These are phyloP conservation scores for Phycodurus eques DNA, from an alignment of 2,113 vertebrate genomes.

Conservation along the genomic window DNA sequence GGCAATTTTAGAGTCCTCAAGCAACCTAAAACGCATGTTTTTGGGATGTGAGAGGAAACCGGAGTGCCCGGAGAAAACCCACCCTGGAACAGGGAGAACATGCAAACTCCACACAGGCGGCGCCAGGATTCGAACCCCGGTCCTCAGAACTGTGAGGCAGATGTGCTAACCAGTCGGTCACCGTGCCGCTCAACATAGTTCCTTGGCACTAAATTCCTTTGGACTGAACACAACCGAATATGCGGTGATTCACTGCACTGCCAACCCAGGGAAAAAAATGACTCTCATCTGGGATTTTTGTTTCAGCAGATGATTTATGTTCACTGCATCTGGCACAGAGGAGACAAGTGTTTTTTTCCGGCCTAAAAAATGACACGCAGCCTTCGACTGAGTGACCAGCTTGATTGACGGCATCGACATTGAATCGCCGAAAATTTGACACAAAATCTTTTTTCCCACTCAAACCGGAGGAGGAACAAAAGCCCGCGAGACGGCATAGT, in stretches of 20 bases:
- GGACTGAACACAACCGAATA: neutral
- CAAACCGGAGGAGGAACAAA: neutral
- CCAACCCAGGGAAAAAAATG: too few species aligned
- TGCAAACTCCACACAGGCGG: too few species aligned
- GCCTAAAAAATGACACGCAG: neutral
- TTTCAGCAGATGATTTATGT: neutral
- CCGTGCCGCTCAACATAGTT: too few species aligned
- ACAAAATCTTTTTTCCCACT: conserved; percentile 1
- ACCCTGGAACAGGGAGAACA: too few species aligned
- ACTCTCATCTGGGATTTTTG: neutral
- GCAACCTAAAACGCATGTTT: too few species aligned
- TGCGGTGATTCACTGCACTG: neutral
- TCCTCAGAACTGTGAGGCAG: too few species aligned
- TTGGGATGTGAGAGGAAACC: too few species aligned
- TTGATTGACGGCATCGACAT: neutral
- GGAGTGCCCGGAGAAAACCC: too few species aligned
- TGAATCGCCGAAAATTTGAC: neutral
- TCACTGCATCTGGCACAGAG: neutral
- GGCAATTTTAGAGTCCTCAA: too few species aligned
- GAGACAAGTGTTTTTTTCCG: neutral
- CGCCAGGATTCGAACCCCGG: too few species aligned
- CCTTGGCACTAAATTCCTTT: neutral
- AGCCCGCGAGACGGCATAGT: conserved; percentile 3
- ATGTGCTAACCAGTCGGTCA: too few species aligned
- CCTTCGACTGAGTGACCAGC: neutral